Percentiles rank a stretch among this genome's conserved stretches.
Conservation (phyloP, 2,888 invertebrate genomes). For the Strigamia crassipes region DNA sequence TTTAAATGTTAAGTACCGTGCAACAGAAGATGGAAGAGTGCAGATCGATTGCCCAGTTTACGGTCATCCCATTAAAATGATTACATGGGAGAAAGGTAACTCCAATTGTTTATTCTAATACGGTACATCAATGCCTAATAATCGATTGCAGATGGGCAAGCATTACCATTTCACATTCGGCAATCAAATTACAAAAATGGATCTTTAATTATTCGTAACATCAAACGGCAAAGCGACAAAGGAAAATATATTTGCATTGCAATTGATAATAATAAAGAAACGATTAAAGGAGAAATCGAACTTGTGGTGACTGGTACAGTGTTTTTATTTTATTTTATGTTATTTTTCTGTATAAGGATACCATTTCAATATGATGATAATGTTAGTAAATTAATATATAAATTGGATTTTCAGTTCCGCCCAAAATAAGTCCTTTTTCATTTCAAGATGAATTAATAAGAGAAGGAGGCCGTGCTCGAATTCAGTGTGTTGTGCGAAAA, state of each 20-base stretch:
- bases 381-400: neutral
- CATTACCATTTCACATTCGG: conserved; percentile 89
- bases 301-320: neutral
- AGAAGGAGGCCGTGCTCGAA: conserved; percentile 4
- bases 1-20: conserved; percentile 85
- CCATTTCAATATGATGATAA: neutral
- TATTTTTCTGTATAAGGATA: neutral
- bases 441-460: neutral
- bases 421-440: neutral
- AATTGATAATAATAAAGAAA: conserved; percentile 87
- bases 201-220: conserved; percentile 78
- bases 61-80: conserved; percentile 89
- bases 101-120: conserved; percentile 30
- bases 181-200: conserved; percentile 62
- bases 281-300: conserved; percentile 67
- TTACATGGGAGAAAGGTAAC: conserved; percentile 89
- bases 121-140: neutral
- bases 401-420: neutral
- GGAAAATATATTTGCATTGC: conserved; percentile 94
- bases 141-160: conserved; percentile 68
- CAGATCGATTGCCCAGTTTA: conserved; percentile 88
- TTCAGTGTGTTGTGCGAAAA: conserved; percentile 40
- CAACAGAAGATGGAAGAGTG: conserved; percentile 86
- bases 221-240: conserved; percentile 89
- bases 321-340: neutral